phyloP scores from a whole-genome alignment of 2,113 vertebrate genomes.

The Taurulus bubalis region DNA sequence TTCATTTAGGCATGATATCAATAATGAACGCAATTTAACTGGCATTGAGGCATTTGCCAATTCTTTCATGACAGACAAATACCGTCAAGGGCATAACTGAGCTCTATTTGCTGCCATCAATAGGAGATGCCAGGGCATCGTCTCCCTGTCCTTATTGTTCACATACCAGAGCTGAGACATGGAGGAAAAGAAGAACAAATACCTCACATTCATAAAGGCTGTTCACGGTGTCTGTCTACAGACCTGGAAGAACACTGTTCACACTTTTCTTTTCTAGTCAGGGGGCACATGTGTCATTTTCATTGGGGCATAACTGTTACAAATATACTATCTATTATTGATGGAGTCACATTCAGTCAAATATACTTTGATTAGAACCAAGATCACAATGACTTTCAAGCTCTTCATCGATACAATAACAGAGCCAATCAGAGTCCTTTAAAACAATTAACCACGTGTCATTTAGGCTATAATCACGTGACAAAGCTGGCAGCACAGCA shows the following conservation, averaged over 20 bases:
- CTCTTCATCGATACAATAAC: background rate
- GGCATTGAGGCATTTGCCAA: slow-evolving; percentile 13
- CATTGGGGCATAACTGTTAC: background rate
- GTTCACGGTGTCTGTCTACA: slow-evolving; percentile 6
- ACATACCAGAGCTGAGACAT: slow-evolving; percentile 39
- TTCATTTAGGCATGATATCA: background rate
- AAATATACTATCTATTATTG: background rate
- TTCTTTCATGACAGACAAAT: slow-evolving; percentile 7
- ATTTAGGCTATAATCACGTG: slow-evolving; percentile 56
- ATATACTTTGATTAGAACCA: background rate
- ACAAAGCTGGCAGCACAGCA: slow-evolving; percentile 16
- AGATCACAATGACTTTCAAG: background rate
- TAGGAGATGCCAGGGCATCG: slow-evolving; percentile 17
- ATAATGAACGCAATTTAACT: background rate
- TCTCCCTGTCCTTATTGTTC: background rate
- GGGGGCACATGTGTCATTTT: background rate
- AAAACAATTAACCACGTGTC: background rate
- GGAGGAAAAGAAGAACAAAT: slow-evolving; percentile 46
- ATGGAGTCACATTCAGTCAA: background rate
- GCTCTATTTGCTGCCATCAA: slow-evolving; percentile 21
- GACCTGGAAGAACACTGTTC: slow-evolving; percentile 5
- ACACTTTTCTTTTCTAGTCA: slow-evolving; percentile 31
- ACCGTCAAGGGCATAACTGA: background rate
- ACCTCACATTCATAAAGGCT: slow-evolving; percentile 23
- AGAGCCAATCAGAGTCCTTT: background rate